Percentiles rank a stretch among this genome's conserved stretches.
phyloP scores from a whole-genome alignment of 2,888 invertebrate genomes.

The Drosophila macrothrix region DNA sequence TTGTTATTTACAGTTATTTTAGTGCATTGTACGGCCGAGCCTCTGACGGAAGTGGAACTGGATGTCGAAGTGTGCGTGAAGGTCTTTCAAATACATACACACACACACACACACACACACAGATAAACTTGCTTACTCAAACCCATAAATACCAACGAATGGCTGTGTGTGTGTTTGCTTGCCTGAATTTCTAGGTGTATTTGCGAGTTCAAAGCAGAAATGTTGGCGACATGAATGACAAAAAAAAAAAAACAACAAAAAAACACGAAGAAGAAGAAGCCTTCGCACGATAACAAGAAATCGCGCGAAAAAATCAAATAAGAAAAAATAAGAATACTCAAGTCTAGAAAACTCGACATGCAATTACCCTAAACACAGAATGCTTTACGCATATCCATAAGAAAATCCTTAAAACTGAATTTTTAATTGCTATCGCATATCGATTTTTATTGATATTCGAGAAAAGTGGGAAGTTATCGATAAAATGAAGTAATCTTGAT shows the following conservation, averaged over 20 bases:
- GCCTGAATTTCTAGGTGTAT: conserved; percentile 47
- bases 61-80: conserved; percentile 39
- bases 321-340: not conserved
- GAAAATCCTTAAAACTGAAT: not conserved
- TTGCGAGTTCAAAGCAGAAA: conserved; percentile 60
- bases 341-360: not conserved
- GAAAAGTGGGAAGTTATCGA: no score
- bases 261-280: conserved; percentile 3
- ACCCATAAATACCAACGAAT: conserved; percentile 18
- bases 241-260: conserved; percentile 1
- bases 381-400: not conserved
- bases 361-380: conserved; percentile 16
- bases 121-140: conserved; percentile 14
- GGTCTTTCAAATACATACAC: conserved; percentile 42
- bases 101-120: conserved; percentile 1
- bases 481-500: no score
- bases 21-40: conserved; percentile 68
- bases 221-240: conserved; percentile 49
- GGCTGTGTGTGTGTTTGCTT: conserved; percentile 4
- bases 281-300: conserved; percentile 50
- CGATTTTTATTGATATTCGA: no score
- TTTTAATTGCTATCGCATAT: not conserved
- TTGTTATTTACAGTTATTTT: conserved; percentile 81
- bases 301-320: conserved; percentile 11
- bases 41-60: conserved; percentile 51